Base-by-base conservation (phyloP, 1,140 invertebrate genomes). In the Bombus huntii region DNA sequence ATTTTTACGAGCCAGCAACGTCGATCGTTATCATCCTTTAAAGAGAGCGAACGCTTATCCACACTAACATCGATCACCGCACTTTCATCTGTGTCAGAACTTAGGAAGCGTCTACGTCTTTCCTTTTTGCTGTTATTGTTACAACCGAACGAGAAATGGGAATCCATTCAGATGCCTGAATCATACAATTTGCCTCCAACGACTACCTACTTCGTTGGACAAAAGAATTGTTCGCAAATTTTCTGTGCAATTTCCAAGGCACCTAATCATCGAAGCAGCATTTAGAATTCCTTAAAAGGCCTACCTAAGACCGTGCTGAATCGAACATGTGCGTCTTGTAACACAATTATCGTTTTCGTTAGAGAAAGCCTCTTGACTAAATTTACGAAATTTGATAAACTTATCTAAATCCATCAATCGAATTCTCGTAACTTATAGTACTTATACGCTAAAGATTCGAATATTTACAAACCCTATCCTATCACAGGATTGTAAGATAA, bases 391-490 rank as follows among this genome's bases (percentile, higher is more conserved):
- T 73, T 42, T 18, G 10, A 12, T 1, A 8, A 53, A 47, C n/a
- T 57, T 78, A 57, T 83, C 44, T 75, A 75, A 22, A 22, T 53
- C 47, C 31, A 8, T 31, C 25, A 0, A 75, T 31, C 62, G 12
- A 65, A n/a, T 25, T 76, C 15, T 34, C 34, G 25, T 15, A 34
- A 37, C 34, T 68, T 47, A 53, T 22, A 18, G 31, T 59, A 47
- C 57, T 80, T 80, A 73, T 53, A 18, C 22, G 39, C 57, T 81
- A 85, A 5, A 68, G 15, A 57, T 9, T 80, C n/a, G 34, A 59
- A 57, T 85, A 85, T 85, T 85, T 85, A 85, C 84, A 85, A 81
- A 44, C 25, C n/a, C 78, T 85, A 81, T 81, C 25, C 84, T 85
- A 85, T 85, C 84, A 75, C 79, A 68, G 59, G 71, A 25, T 74